Percentiles rank a stretch among this genome's conserved stretches.
These are phyloP conservation scores for Siderastrea siderea DNA, from an alignment of 92 coral and sea anemone species.

Conservation along the genomic window DNA sequence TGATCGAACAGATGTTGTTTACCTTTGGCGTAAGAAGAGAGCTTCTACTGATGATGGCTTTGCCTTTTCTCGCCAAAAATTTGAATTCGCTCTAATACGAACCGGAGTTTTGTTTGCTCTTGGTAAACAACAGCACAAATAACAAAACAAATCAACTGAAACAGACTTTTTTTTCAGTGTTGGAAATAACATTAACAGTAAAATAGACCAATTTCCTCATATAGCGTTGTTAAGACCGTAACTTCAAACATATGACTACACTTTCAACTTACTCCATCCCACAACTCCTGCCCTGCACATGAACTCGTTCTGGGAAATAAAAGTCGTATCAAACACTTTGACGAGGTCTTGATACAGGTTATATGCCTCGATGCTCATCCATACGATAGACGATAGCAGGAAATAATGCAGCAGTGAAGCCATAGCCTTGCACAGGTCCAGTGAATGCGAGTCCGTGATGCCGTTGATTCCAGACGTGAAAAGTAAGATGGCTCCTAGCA, in stretches of 20 bases:
- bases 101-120: too few relatives aligned
- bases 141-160: too few relatives aligned
- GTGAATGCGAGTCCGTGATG: slow-evolving; percentile 46
- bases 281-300: slow-evolving; percentile 89
- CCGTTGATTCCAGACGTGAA: slow-evolving; percentile 82
- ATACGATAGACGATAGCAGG: slow-evolving; percentile 84
- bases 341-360: slow-evolving; percentile 96
- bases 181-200: too few relatives aligned
- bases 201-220: too few relatives aligned
- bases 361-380: slow-evolving; percentile 97
- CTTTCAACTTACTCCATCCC: slow-evolving; percentile 87
- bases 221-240: not conserved
- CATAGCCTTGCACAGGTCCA: slow-evolving; percentile 75
- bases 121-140: too few relatives aligned
- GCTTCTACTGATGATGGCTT: too few relatives aligned
- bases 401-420: slow-evolving; percentile 90
- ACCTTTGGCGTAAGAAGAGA: too few relatives aligned
- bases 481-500: slow-evolving; percentile 79
- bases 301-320: slow-evolving; percentile 84
- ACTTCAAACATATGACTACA: not conserved
- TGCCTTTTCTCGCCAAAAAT: too few relatives aligned
- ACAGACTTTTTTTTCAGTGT: too few relatives aligned
- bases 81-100: too few relatives aligned
- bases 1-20: too few relatives aligned
- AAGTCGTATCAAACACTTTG: slow-evolving; percentile 93